A percentile compares a stretch with the other conserved stretches of the same genome.
These are phyloP conservation scores for Glossophaga mutica DNA, from an alignment of 2,797 vertebrate species.

Conservation along the genomic window DNA sequence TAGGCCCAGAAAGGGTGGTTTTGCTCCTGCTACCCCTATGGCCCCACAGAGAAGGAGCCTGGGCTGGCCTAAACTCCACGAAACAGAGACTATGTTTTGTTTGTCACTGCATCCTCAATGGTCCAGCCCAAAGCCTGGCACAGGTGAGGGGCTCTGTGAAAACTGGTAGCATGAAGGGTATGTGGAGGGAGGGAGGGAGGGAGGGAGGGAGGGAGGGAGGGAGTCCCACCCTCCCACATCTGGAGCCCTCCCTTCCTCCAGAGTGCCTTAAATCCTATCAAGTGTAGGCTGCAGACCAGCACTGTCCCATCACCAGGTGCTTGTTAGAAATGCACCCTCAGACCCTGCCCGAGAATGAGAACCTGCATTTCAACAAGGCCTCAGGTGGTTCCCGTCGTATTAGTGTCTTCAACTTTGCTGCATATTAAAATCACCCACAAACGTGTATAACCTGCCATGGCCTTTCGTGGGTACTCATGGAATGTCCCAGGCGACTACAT, in stretches of 20 bases:
- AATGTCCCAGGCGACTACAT: neutral
- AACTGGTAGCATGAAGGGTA: neutral
- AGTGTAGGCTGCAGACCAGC: neutral
- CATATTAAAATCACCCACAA: neutral
- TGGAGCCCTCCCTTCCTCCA: neutral
- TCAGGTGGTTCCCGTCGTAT: rapidly evolving
- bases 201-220: too few species aligned
- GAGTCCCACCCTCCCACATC: too few species aligned
- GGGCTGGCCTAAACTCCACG: neutral
- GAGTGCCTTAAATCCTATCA: neutral
- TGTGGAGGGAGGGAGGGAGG: neutral
- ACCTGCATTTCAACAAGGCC: too few species aligned
- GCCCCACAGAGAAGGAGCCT: neutral
- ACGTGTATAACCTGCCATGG: neutral
- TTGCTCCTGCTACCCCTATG: neutral
- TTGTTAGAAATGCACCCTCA: neutral
- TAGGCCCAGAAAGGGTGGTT: neutral
- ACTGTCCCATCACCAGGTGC: rapidly evolving
- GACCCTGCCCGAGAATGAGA: neutral
- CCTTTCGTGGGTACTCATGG: too few species aligned
- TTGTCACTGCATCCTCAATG: neutral
- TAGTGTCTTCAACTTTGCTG: neutral
- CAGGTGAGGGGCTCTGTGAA: neutral
- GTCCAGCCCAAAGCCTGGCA: neutral
- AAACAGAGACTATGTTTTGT: neutral